Evolutionary conservation across 2,888 invertebrate genomes (phyloP).

Genomic region (Caenorhabditis plicata): DNA sequence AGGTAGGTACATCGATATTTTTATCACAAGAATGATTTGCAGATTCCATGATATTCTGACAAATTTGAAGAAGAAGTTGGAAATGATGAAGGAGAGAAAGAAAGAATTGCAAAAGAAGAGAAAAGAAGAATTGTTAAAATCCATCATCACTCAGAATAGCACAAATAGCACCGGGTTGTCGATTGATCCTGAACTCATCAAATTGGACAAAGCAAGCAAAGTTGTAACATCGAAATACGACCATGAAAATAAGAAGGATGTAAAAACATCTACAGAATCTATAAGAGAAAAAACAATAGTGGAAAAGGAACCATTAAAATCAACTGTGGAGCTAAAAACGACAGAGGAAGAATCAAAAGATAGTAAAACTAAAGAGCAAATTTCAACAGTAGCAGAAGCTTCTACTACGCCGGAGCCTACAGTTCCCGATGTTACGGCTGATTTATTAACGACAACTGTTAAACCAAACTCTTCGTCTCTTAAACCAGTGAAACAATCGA

Average conservation of each 20-base stretch:
- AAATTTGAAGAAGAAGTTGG: no score
- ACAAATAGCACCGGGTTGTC: background rate
- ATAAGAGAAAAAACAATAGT: constrained; percentile 2
- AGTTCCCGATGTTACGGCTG: background rate
- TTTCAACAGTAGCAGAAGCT: constrained; percentile 2
- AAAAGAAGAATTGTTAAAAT: no score
- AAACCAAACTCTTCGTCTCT: background rate
- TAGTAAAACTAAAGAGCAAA: constrained; percentile 2
- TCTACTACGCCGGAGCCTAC: constrained; percentile 1
- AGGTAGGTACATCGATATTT: no score
- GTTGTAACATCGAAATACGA: background rate
- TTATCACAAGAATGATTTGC: no score
- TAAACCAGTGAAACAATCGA: no score
- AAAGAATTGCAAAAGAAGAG: no score
- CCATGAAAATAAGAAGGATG: background rate
- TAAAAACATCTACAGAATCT: background rate
- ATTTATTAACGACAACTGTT: background rate
- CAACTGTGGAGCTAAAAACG: background rate
- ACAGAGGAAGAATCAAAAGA: no score
- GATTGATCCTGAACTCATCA: no score
- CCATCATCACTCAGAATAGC: background rate
- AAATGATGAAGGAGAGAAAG: no score
- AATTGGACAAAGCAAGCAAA: no score
- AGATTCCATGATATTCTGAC: no score
- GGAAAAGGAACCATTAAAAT: background rate